phyloP scores from a whole-genome alignment of 2,888 invertebrate species.

The Anorthoa munda region DNA sequence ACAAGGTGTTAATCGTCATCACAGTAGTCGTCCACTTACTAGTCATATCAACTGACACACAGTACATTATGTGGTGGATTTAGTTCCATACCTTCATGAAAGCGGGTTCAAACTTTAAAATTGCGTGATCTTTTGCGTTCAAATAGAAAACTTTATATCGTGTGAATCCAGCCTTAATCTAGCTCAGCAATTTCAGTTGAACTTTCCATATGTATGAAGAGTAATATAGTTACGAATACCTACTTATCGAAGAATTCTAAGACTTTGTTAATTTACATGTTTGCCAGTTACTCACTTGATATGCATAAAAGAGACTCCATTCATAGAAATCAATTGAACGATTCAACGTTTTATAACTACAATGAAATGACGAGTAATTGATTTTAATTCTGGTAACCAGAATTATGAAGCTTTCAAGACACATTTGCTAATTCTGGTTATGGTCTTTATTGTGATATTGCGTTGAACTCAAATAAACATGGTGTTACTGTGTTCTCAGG shows the following conservation, averaged over 20 bases:
- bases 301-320: slow-evolving; percentile 7
- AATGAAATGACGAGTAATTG: background rate
- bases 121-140: background rate
- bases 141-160: background rate
- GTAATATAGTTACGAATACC: background rate
- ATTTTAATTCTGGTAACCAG: background rate
- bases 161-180: background rate
- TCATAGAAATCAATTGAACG: slow-evolving; percentile 1
- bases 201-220: background rate
- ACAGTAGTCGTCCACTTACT: too few relatives aligned
- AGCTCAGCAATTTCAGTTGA: background rate
- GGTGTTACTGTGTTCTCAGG: background rate
- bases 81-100: background rate
- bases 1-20: background rate
- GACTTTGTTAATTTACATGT: background rate
- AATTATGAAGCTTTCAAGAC: background rate
- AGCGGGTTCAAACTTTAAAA: background rate
- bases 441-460: background rate
- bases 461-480: background rate
- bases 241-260: background rate
- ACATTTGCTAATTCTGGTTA: background rate
- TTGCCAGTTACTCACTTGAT: slow-evolving; percentile 5
- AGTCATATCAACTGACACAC: background rate
- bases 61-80: background rate
- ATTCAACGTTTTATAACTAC: background rate